Conservation (phyloP, 2,113 vertebrate species). For the Lepus americanus region DNA sequence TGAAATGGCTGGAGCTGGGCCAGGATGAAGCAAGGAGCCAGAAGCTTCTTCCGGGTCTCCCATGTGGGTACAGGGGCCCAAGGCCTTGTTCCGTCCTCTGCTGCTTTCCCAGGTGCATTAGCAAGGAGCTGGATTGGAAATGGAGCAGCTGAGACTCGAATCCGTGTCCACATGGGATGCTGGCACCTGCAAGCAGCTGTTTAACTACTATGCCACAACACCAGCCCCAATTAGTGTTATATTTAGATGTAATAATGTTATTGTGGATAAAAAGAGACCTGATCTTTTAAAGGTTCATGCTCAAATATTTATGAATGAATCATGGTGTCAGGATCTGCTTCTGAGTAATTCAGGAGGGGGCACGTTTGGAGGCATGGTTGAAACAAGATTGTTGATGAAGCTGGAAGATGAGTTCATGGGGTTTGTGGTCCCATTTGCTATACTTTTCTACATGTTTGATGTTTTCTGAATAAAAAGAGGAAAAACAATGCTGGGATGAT, state of each 20-base stretch:
- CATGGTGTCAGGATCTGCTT: background rate
- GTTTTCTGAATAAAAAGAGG: slow-evolving; percentile 56
- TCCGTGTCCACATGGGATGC: no score
- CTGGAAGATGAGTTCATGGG: background rate
- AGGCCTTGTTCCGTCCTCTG: no score
- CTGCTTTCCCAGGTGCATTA: no score
- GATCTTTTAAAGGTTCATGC: slow-evolving; percentile 27
- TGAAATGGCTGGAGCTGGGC: no score
- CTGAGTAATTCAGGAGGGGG: background rate
- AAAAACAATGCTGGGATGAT: background rate
- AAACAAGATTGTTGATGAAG: background rate
- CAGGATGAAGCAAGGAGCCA: no score
- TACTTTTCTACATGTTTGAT: background rate
- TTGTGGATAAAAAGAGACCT: background rate
- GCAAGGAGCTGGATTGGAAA: no score
- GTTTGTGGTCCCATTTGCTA: background rate
- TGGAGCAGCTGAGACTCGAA: no score
- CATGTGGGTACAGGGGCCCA: no score
- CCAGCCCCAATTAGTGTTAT: background rate
- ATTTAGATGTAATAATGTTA: slow-evolving; percentile 22
- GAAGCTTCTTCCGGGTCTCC: no score
- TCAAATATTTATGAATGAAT: slow-evolving; percentile 5
- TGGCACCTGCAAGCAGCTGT: no score
- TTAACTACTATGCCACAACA: no score
- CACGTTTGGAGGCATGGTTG: background rate